A percentile compares a stretch with the other conserved stretches of the same genome.
Evolutionary conservation across 2,797 vertebrate species (phyloP).

Genomic region (Vespertilio murinus): DNA sequence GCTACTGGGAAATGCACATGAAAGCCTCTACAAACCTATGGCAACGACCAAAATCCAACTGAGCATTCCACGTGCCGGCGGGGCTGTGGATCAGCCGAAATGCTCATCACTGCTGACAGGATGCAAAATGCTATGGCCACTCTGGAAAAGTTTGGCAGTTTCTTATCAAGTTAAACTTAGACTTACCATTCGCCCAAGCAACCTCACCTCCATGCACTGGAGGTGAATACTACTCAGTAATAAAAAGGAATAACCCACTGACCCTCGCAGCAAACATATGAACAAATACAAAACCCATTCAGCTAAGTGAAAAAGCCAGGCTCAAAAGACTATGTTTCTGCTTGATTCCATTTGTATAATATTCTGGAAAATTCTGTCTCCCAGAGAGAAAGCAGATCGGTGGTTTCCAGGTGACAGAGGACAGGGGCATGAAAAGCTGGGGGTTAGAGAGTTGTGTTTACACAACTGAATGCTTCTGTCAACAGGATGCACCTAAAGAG

Average conservation of each 20-base stretch:
- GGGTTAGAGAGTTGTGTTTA: neutral
- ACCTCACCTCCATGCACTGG: neutral
- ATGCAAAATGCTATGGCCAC: neutral
- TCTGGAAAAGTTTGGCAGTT: neutral
- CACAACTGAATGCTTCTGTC: neutral
- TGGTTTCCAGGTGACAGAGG: neutral
- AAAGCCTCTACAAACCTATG: neutral
- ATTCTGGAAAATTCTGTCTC: neutral
- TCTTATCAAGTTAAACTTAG: neutral
- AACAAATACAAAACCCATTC: neutral
- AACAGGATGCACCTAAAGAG: neutral
- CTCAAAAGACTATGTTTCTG: neutral
- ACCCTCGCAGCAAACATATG: fast-evolving
- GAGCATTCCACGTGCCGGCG: neutral
- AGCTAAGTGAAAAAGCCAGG: neutral
- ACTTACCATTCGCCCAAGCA: neutral
- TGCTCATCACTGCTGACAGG: neutral
- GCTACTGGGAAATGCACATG: neutral
- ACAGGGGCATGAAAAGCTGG: neutral
- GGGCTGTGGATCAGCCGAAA: neutral
- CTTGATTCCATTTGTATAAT: neutral
- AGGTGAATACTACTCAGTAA: neutral
- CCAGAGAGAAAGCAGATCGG: neutral
- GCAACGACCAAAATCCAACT: neutral
- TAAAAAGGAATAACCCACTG: neutral